phyloP scores from a whole-genome alignment of 1,140 invertebrate species.

The Chrysoperla carnea region DNA sequence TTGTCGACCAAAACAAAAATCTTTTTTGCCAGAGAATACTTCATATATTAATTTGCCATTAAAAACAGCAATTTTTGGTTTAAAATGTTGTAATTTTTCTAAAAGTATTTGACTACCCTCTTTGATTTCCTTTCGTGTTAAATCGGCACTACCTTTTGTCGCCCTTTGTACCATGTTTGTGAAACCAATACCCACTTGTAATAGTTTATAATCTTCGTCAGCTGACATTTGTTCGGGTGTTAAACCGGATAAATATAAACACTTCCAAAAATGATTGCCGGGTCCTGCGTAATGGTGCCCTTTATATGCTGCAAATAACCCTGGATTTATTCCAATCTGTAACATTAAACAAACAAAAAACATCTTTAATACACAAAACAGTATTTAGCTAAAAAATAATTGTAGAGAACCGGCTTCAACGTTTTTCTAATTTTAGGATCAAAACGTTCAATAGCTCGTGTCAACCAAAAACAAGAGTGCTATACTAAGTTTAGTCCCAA shows the following conservation, averaged over 20 bases:
- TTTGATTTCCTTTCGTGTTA: slow-evolving; percentile 92
- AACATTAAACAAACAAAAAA: slow-evolving; percentile 12
- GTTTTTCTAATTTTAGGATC: not conserved
- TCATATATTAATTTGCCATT: slow-evolving; percentile 98
- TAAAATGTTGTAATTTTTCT: slow-evolving; percentile 82
- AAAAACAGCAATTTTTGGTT: slow-evolving; percentile 93
- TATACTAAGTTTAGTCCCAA: no score
- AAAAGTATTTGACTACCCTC: slow-evolving; percentile 81
- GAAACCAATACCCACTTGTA: slow-evolving; percentile 90
- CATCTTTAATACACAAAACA: slow-evolving; percentile 2
- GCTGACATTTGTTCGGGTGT: slow-evolving; percentile 90
- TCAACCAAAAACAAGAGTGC: no score
- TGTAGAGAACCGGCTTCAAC: no score
- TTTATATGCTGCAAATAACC: slow-evolving; percentile 90
- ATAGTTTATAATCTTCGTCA: slow-evolving; percentile 84
- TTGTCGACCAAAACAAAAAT: slow-evolving; percentile 92
- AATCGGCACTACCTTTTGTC: slow-evolving; percentile 88
- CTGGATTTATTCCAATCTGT: slow-evolving; percentile 95
- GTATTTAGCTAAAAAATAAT: not conserved
- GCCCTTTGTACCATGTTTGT: slow-evolving; percentile 93
- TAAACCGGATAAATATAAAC: slow-evolving; percentile 81
- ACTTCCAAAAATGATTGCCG: slow-evolving; percentile 99
- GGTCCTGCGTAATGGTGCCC: slow-evolving; percentile 97
- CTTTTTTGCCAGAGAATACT: slow-evolving; percentile 92
- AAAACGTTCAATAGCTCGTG: no score